Evolutionary conservation across 2,888 invertebrate species (phyloP).

Genomic region (Sicus ferrugineus): DNA sequence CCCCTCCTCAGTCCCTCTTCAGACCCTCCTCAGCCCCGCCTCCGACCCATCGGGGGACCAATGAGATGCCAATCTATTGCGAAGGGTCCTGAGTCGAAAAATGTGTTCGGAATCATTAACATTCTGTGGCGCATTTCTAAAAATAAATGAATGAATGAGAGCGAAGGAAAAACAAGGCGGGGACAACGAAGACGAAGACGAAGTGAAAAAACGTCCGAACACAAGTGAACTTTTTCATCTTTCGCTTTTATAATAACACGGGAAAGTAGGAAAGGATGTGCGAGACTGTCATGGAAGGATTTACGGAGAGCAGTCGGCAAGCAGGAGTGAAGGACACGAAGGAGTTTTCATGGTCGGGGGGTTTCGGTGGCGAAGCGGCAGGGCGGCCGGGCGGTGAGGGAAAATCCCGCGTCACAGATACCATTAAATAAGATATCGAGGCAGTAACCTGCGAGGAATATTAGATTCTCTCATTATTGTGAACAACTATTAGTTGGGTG

Average conservation of each 20-base stretch:
- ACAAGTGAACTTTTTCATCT: background rate
- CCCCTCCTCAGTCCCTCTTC: background rate
- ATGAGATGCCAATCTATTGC: background rate
- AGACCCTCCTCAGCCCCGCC: background rate
- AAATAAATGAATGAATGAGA: constrained; percentile 31
- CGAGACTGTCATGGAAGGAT: no score
- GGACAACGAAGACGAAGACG: background rate
- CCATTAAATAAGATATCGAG: constrained; percentile 15
- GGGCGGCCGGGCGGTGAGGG: background rate
- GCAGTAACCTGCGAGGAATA: constrained; percentile 27
- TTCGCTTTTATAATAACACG: background rate
- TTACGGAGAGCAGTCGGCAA: background rate
- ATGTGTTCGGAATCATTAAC: constrained; percentile 41
- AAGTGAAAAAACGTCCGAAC: background rate
- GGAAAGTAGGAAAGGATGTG: background rate
- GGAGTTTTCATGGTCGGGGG: background rate
- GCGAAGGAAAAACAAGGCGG: background rate
- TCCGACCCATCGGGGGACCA: background rate
- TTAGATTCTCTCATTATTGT: constrained; percentile 20
- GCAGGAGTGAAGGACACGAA: background rate
- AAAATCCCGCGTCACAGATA: background rate
- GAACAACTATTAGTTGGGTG: background rate
- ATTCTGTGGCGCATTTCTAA: constrained; percentile 41
- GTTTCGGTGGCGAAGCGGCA: background rate
- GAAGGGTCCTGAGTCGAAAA: background rate